phyloP scores from a whole-genome alignment of 92 coral and sea anemone genomes.

The Palythoa heliodiscus region DNA sequence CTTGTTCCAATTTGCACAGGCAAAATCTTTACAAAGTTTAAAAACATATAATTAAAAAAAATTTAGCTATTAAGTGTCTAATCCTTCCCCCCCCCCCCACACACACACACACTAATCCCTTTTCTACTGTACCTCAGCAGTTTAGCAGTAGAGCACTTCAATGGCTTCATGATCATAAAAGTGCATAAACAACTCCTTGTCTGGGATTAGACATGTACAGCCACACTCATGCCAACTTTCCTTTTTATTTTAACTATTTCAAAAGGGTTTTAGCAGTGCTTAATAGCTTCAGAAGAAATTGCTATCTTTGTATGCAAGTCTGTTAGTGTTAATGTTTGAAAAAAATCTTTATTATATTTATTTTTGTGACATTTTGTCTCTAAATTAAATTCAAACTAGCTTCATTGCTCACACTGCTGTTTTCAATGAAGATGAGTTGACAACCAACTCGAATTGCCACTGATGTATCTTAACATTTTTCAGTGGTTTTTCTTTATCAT shows the following conservation, averaged over 20 bases:
- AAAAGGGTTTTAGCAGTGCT: conserved; percentile 2
- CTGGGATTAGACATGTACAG: conserved; percentile 5
- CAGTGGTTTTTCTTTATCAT: too few relatives aligned
- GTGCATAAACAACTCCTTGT: not conserved
- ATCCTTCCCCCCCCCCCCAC: not conserved
- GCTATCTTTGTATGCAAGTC: conserved; percentile 10
- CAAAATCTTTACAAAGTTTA: conserved; percentile 1
- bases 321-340: not conserved
- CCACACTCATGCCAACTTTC: conserved; percentile 2
- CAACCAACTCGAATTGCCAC: too few relatives aligned
- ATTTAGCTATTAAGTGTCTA: not conserved
- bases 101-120: conserved; percentile 7
- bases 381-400: not conserved
- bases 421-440: not conserved
- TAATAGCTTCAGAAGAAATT: conserved; percentile 4
- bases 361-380: conserved; percentile 2
- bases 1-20: conserved; percentile 12
- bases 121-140: conserved; percentile 1
- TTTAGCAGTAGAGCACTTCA: not conserved
- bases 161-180: conserved; percentile 2
- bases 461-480: too few relatives aligned
- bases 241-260: not conserved
- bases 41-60: not conserved
- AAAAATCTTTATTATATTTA: conserved; percentile 1
- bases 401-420: conserved; percentile 6